Evolutionary conservation across 2,797 vertebrate genomes (phyloP).

Genomic region (Chloroceryle amazona): DNA sequence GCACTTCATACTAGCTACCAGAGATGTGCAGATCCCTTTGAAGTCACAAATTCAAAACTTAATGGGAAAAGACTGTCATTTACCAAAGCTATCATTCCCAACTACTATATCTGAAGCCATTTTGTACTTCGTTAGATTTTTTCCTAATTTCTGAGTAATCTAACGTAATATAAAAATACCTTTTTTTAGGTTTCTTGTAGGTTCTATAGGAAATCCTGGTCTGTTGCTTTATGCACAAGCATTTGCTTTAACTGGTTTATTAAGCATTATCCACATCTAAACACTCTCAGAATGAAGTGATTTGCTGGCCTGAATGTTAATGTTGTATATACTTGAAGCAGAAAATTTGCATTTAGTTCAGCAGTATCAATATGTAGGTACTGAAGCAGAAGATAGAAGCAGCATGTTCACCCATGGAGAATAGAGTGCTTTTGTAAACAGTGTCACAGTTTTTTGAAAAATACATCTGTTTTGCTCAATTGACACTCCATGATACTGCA

Average conservation of each 20-base stretch:
- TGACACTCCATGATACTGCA: constrained; percentile 74
- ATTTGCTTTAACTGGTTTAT: neutral
- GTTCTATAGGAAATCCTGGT: neutral
- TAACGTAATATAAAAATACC: neutral
- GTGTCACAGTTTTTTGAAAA: constrained; percentile 69
- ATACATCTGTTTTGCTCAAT: constrained; percentile 76
- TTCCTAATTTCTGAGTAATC: neutral
- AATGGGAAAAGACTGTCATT: neutral
- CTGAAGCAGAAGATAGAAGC: constrained; percentile 73
- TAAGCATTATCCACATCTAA: neutral
- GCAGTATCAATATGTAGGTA: constrained; percentile 65
- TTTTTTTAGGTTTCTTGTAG: neutral
- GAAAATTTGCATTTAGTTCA: constrained; percentile 65
- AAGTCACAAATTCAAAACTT: constrained; percentile 2
- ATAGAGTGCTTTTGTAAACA: constrained; percentile 70
- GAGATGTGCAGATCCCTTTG: neutral
- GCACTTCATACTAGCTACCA: neutral
- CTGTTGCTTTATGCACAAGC: neutral
- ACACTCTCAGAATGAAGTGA: neutral
- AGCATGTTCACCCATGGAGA: constrained; percentile 72
- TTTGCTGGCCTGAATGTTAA: constrained; percentile 53
- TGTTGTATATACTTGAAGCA: constrained; percentile 24
- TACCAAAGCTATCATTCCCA: neutral
- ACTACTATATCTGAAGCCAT: neutral
- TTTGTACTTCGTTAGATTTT: neutral